Percentiles rank a stretch among this genome's conserved stretches.
These are phyloP conservation scores for Cromileptes altivelis DNA, from an alignment of 2,113 vertebrate species.

Conservation along the genomic window DNA sequence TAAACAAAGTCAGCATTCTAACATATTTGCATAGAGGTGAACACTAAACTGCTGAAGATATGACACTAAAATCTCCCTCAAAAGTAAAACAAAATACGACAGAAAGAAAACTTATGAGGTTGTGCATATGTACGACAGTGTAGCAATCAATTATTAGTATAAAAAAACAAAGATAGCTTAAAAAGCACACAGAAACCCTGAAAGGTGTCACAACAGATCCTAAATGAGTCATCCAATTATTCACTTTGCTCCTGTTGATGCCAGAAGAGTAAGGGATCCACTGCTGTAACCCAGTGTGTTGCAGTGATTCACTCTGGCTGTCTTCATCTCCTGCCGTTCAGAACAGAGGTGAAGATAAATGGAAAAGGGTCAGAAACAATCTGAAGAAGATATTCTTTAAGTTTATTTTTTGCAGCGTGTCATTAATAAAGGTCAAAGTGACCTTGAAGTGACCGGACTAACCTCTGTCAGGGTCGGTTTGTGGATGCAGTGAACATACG, in stretches of 20 bases:
- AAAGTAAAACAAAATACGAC: neutral
- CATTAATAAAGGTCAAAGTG: neutral
- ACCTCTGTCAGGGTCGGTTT: conserved; percentile 79
- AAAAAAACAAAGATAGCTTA: neutral
- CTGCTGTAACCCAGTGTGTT: conserved; percentile 70
- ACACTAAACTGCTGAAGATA: neutral
- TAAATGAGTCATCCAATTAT: neutral
- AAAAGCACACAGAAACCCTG: neutral
- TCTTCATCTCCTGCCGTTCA: conserved; percentile 72
- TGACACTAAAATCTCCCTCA: neutral
- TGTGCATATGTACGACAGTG: neutral
- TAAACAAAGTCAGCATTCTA: neutral
- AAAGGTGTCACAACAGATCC: neutral
- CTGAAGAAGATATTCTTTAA: neutral
- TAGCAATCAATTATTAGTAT: neutral
- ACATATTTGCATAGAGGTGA: neutral
- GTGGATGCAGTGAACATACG: conserved; percentile 82
- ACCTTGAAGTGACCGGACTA: neutral
- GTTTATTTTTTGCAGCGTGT: neutral
- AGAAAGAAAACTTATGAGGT: neutral
- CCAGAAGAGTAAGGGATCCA: conserved; percentile 74
- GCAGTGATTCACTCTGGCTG: conserved; percentile 67
- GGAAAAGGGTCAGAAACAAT: neutral
- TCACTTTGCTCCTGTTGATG: conserved; percentile 23
- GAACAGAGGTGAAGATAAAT: neutral